Conservation (phyloP, 2,113 vertebrate species). For the Emydocephalus ijimae region DNA sequence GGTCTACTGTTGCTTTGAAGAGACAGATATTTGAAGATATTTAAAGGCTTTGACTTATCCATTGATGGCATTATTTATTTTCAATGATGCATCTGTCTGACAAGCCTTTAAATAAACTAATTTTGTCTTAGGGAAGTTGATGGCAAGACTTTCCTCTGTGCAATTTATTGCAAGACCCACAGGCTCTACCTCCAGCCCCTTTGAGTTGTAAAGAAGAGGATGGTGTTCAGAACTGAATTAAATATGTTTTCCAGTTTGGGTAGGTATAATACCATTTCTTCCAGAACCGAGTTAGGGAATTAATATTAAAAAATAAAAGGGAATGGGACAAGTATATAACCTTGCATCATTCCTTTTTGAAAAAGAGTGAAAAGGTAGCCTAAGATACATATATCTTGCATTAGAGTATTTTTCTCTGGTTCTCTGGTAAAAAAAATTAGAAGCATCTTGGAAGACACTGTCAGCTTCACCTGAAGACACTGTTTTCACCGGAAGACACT, state of each 20-base stretch:
- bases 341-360: not conserved
- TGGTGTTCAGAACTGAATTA: not conserved
- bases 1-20: not conserved
- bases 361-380: not conserved
- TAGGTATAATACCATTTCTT: not conserved
- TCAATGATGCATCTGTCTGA: not conserved
- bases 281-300: not conserved
- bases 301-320: not conserved
- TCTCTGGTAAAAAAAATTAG: not conserved
- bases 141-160: not conserved
- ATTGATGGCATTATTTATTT: not conserved
- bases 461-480: not conserved
- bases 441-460: not conserved
- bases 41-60: not conserved
- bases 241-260: not conserved
- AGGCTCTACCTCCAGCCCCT: not conserved
- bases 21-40: not conserved
- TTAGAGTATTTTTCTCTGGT: not conserved
- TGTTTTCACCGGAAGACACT: no score
- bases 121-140: not conserved
- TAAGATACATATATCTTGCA: not conserved
- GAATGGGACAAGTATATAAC: not conserved
- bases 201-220: not conserved
- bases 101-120: not conserved
- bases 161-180: not conserved